These are phyloP conservation scores for Parotia lawesii DNA, from an alignment of 2,113 vertebrate genomes.

Conservation along the genomic window DNA sequence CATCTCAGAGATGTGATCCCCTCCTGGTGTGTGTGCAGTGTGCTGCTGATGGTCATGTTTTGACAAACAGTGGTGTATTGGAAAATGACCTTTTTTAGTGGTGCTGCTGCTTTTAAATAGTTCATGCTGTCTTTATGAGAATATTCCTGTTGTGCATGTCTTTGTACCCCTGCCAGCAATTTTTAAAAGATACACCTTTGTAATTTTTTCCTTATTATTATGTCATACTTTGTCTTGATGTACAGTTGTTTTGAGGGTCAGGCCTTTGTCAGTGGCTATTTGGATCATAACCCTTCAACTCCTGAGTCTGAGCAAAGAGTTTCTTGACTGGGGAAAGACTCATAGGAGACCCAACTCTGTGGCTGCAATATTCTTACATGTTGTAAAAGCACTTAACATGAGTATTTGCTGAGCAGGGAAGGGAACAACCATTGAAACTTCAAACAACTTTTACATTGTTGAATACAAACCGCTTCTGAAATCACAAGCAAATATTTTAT, in stretches of 20 bases:
- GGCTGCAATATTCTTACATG: neutral
- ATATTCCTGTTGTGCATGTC: neutral
- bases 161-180: neutral
- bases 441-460: constrained; percentile 71
- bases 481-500: constrained; percentile 84
- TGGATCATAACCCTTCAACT: neutral
- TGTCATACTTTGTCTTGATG: neutral
- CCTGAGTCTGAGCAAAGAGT: neutral
- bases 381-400: neutral
- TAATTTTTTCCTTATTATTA: neutral
- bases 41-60: neutral
- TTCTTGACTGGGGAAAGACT: neutral
- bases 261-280: neutral
- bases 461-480: constrained; percentile 65
- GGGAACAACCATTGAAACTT: constrained; percentile 60
- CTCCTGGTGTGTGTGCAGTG: rapidly evolving
- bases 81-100: neutral
- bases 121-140: neutral
- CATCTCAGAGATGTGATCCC: neutral
- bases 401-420: neutral
- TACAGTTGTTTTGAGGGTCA: neutral
- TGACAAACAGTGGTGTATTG: neutral
- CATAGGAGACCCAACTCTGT: neutral
- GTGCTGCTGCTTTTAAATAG: neutral
- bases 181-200: neutral